Percentiles rank a stretch among this genome's conserved stretches.
phyloP scores from a whole-genome alignment of 2,888 invertebrate species.

The Ceramica pisi region DNA sequence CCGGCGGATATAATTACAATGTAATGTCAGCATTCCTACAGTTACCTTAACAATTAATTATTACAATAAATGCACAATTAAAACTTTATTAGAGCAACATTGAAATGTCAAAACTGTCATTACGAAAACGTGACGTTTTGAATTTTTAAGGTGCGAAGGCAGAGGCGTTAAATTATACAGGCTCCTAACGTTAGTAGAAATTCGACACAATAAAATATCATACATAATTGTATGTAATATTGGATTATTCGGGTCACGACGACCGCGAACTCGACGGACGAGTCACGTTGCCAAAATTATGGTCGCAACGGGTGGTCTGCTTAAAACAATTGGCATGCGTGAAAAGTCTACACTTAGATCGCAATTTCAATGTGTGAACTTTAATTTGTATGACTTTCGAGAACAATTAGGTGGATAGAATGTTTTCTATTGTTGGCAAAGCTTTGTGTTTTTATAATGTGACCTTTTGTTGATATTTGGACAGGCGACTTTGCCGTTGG shows the following conservation, averaged over 20 bases:
- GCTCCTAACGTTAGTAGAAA: slow-evolving; percentile 43
- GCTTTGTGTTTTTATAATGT: slow-evolving; percentile 39
- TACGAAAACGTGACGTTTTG: slow-evolving; percentile 47
- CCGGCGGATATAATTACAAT: background rate
- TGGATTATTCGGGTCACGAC: slow-evolving; percentile 46
- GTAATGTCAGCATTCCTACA: background rate
- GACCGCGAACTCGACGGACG: slow-evolving; percentile 11
- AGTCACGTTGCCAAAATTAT: slow-evolving; percentile 52
- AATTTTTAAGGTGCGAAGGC: slow-evolving; percentile 46
- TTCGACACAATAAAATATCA: slow-evolving; percentile 51
- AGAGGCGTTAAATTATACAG: slow-evolving; percentile 63
- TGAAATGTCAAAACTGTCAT: slow-evolving; percentile 61
- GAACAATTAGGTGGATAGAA: slow-evolving; percentile 40
- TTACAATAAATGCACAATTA: slow-evolving; percentile 1
- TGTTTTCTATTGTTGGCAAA: slow-evolving; percentile 42
- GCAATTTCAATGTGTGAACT: slow-evolving; percentile 36
- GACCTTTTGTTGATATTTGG: slow-evolving; percentile 56
- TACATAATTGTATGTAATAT: slow-evolving; percentile 49
- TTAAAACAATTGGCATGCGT: slow-evolving; percentile 45
- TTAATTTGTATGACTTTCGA: slow-evolving; percentile 35
- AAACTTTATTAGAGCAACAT: slow-evolving; percentile 23
- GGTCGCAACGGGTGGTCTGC: slow-evolving; percentile 45
- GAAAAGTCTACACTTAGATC: slow-evolving; percentile 14
- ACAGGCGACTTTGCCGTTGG: slow-evolving; percentile 17
- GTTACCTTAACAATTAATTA: background rate